Percentiles rank a stretch among this genome's conserved stretches.
Conservation (phyloP, 2,113 vertebrate genomes). For the Capreolus pygargus region DNA sequence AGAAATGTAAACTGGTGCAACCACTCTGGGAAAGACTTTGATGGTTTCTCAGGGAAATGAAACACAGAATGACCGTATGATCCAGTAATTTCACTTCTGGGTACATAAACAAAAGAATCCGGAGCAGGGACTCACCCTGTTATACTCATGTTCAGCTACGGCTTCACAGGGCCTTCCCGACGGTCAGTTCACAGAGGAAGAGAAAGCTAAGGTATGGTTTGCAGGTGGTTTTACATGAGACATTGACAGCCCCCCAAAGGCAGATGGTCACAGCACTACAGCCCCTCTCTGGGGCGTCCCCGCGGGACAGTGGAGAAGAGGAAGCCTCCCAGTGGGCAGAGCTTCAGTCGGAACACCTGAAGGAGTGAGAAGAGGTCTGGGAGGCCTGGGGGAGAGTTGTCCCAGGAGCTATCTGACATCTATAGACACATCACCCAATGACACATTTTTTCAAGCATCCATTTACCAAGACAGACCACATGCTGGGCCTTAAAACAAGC, state of each 20-base stretch:
- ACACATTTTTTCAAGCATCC: not conserved
- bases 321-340: not conserved
- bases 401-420: not conserved
- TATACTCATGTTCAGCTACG: accelerated
- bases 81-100: not conserved
- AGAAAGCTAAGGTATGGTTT: not conserved
- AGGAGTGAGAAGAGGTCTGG: not conserved
- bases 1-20: not conserved
- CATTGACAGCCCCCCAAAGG: not conserved
- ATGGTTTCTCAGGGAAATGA: not conserved
- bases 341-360: not conserved
- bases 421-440: not conserved
- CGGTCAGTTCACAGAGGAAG: not conserved
- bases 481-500: not conserved
- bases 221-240: accelerated
- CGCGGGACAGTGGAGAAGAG: not conserved
- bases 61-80: not conserved
- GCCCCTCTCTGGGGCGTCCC: not conserved
- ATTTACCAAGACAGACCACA: not conserved
- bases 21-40: not conserved
- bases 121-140: not conserved
- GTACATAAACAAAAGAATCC: not conserved
- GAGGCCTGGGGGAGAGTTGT: not conserved
- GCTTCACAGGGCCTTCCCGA: not conserved
- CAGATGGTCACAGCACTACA: too few species aligned